A percentile compares a stretch with the other conserved stretches of the same genome.
Conservation (phyloP, 1,140 invertebrate genomes). For the Ceratosolen fusciceps region DNA sequence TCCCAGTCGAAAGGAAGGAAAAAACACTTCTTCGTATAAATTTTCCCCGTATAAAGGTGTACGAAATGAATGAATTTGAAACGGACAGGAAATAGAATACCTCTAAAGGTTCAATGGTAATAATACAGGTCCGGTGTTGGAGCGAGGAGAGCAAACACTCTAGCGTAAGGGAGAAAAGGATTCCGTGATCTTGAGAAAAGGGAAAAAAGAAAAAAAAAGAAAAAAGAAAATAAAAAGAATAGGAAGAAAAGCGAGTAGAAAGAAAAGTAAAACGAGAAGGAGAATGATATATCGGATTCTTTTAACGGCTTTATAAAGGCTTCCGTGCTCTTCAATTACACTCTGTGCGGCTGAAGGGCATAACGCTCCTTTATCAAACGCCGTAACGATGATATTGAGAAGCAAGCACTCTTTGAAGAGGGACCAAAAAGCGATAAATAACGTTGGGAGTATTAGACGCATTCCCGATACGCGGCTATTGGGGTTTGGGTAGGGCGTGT, state of each 20-base stretch:
- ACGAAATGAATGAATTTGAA: constrained; percentile 19
- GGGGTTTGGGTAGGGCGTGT: no score
- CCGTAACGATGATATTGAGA: constrained; percentile 5
- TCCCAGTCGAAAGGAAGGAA: neutral
- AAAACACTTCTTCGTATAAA: neutral
- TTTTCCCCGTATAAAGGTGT: neutral
- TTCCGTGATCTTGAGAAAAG: neutral
- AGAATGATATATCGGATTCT: neutral
- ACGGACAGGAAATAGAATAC: neutral
- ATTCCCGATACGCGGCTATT: neutral
- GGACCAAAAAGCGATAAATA: constrained; percentile 36
- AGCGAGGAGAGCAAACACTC: neutral
- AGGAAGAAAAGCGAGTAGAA: no score
- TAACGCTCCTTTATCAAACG: neutral
- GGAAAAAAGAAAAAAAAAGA: neutral
- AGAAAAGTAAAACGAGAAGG: neutral
- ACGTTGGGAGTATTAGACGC: constrained; percentile 22
- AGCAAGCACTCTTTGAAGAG: constrained; percentile 34
- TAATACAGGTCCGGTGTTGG: neutral
- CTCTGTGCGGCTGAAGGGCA: neutral
- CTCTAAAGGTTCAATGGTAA: neutral
- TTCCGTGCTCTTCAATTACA: constrained; percentile 1
- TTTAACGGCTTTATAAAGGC: neutral
- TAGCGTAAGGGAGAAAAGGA: neutral
- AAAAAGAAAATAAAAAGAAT: no score